Evolutionary conservation across 1,140 invertebrate genomes (phyloP), one percentile per base, ranked within the genome.

Genomic region (Drosophila jambulina): DNA sequence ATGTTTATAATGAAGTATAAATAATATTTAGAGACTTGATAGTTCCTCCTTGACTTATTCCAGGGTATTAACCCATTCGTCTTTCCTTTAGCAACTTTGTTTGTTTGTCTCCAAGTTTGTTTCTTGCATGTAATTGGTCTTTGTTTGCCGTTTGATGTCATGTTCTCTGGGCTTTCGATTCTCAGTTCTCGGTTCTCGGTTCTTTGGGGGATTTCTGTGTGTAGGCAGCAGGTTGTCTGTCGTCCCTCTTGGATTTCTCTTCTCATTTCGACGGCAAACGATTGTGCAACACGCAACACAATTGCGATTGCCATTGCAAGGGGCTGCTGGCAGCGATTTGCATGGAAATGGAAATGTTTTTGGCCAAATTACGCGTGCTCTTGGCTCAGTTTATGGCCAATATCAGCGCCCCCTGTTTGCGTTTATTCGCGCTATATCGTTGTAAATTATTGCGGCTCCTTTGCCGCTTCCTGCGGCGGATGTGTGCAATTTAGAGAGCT

Each of bases 71-170:
- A 19, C 32, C 17, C 5, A 27, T 29, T 48, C 63, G 54, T 40
- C 34, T 57, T 65, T 13, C 8, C 5, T 60, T 4, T 5, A 4
- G 10, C 34, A 60, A 38, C 34, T 32, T n/a, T 21, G 12, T 32
- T 10, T 2, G 29, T 25, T 48, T 62, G 42, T 54, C 40, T 68
- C 68, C 58, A 25, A 65, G 58, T 57, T 75, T 75, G 67, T 67
- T 60, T 78, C 62, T 78, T 71, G 46, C 68, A 78, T 86, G 83
- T 87, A 87, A 87, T 87, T 87, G 83, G 76, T 80, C 85, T 90
- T 87, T 87, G 83, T 87, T 87, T 87, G 85, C 83, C 85, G 67
- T 87, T 87, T 84, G 83, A 80, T 87, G 83, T 87, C 83, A 87
- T 87, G 83, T 87, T 87, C 85, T 80, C 64, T 77, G 46, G 72